Evolutionary conservation across 2,113 vertebrate species (phyloP), one percentile per base, ranked within the genome.

Genomic region (Mirza zaza): DNA sequence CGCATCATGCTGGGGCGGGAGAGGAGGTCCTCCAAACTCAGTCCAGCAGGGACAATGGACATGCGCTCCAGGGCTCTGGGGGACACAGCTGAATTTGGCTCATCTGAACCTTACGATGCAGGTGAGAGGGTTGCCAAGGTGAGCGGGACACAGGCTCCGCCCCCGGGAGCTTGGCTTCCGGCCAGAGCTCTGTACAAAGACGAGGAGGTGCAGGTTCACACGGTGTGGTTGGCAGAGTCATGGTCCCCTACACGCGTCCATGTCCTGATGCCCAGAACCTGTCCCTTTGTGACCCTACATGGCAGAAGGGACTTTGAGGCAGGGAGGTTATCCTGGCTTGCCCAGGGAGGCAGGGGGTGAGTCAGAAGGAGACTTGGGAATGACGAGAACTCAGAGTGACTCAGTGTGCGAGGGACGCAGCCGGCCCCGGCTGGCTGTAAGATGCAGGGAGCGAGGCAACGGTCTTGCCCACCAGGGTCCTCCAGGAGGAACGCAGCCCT

Each of bases 181-280:
- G 42, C 4, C 25, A 75, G 36, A 45, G 4, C 15, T 29, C 3
- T 8, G 2, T 36, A 52, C 4, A 5, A 7, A 50, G 10, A 65
- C 27, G 6, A 20, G 52, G 76, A 65, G 23, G 6, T 25, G 0
- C 14, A 32, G 25, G 15, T 5, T 32, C 8, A 39, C 7, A 7
- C 1, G 17, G 25, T 13, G 11, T 8, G 4, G 11, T 20, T 5
- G 5, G 6, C 25, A 7, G 21, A 50, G 13, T 29, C 0, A 0
- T 13, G 55, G 23, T 15, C 11, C 50, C 29, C 81, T 27, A 15
- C 21, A 5, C 36, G 29, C 1, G 0, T 14, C 81, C 36, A 4
- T 5, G 34, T 6, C 39, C 34, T 13, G 2, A 34, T 59, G 21
- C 57, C 50, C 50, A 29, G 14, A 21, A 27, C 36, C 20, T 3